Conservation (phyloP, 1,140 invertebrate species). For the Meteorus sp. region DNA sequence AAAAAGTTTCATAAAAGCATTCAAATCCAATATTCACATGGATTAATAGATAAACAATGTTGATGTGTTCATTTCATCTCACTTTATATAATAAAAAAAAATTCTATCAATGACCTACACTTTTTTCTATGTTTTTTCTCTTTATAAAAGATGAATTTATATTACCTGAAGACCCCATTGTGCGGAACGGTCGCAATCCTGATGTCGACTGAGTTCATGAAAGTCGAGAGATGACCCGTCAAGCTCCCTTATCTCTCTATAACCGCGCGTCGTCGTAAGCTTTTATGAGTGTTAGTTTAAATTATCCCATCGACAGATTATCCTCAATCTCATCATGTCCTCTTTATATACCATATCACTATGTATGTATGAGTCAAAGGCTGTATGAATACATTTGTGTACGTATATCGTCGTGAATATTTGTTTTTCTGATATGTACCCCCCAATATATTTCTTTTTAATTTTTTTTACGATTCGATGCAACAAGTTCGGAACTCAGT, state of each 20-base stretch:
- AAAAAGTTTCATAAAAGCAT: constrained; percentile 22
- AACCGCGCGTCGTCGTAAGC: constrained; percentile 37
- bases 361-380: not conserved
- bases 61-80: not conserved
- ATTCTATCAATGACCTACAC: not conserved
- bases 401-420: not conserved
- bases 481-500: not conserved
- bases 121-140: not conserved
- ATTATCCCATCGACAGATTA: constrained; percentile 43
- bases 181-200: constrained; percentile 36
- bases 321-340: constrained; percentile 39
- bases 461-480: not conserved
- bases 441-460: not conserved
- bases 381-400: constrained; percentile 4
- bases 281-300: constrained; percentile 35
- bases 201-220: constrained; percentile 45
- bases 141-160: not conserved
- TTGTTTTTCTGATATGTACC: too few species aligned
- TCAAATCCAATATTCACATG: not conserved
- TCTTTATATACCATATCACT: constrained; percentile 22
- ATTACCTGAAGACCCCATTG: constrained; percentile 46
- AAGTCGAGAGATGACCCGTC: constrained; percentile 50
- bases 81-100: constrained; percentile 9
- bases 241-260: constrained; percentile 12
- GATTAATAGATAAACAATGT: constrained; percentile 15